Conservation (phyloP, 2,888 invertebrate genomes). For the Scaptomyza tumidula region DNA sequence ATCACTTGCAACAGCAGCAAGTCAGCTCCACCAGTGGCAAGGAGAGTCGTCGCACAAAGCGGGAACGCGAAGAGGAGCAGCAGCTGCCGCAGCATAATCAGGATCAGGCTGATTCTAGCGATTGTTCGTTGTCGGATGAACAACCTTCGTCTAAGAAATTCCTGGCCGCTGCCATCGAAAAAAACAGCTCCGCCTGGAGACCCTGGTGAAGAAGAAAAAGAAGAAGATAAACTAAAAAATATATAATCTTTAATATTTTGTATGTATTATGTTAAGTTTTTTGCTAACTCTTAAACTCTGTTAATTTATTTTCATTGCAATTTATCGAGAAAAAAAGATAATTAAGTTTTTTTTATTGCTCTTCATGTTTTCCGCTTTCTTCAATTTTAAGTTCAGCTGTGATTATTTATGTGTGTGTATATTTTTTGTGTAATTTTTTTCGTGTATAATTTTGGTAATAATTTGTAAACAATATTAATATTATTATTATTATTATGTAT, state of each 20-base stretch:
- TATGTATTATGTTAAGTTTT: conserved; percentile 64
- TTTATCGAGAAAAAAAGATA: conserved; percentile 31
- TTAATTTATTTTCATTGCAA: conserved; percentile 57
- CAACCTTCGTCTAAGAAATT: conserved; percentile 75
- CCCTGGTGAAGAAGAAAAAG: conserved; percentile 85
- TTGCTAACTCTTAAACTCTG: conserved; percentile 19
- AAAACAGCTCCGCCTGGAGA: conserved; percentile 86
- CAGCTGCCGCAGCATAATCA: conserved; percentile 15
- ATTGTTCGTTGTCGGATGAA: conserved; percentile 74
- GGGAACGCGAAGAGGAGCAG: conserved; percentile 51
- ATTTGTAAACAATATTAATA: conserved; percentile 29
- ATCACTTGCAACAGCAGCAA: conserved; percentile 82
- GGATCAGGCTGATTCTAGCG: conserved; percentile 72
- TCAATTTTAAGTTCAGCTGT: conserved; percentile 80
- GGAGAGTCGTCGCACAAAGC: conserved; percentile 35
- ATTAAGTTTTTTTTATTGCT: conserved; percentile 55
- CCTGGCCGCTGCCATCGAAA: conserved; percentile 69
- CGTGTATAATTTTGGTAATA: conserved; percentile 58
- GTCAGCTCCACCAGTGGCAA: conserved; percentile 79
- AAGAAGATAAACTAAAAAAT: background rate
- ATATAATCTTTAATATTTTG: background rate
- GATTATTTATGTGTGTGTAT: conserved; percentile 71
- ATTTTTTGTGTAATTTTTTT: conserved; percentile 64
- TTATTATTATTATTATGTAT: conserved; percentile 57
- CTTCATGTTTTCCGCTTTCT: conserved; percentile 42